A percentile compares a stretch with the other conserved stretches of the same genome.
These are phyloP conservation scores for Ciconia maguari DNA, from an alignment of 2,113 vertebrate species.

Conservation along the genomic window DNA sequence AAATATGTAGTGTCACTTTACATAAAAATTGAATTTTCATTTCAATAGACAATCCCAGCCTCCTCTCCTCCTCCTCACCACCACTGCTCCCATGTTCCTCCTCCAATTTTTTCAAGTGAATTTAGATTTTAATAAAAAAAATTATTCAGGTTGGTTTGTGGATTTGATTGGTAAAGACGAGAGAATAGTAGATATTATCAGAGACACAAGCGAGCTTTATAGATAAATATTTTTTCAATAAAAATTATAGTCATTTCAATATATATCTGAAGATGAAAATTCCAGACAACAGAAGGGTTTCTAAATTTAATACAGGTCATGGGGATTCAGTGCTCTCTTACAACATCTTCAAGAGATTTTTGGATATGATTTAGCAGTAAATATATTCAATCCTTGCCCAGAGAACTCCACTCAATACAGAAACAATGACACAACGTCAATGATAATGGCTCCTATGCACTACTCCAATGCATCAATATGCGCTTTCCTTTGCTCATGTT, in stretches of 20 bases:
- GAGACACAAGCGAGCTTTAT: background rate
- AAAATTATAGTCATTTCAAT: background rate
- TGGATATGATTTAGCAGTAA: background rate
- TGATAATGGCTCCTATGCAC: background rate
- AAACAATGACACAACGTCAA: background rate
- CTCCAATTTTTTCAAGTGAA: background rate
- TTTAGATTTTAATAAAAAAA: background rate
- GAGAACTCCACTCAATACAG: background rate
- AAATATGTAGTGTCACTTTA: background rate
- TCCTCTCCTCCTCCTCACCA: background rate
- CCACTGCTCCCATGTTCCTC: background rate
- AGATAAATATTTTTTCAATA: background rate
- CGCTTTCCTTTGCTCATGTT: background rate
- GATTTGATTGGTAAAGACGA: background rate
- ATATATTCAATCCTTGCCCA: background rate
- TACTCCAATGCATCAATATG: slow-evolving; percentile 42
- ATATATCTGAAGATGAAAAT: background rate
- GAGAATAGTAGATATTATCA: background rate
- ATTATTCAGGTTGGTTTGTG: background rate
- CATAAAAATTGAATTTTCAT: background rate
- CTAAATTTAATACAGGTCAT: background rate
- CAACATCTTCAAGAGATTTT: background rate
- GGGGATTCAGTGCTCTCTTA: background rate
- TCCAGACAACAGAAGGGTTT: background rate
- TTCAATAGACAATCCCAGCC: background rate